These are phyloP conservation scores for Eupithecia tripunctaria DNA, from an alignment of 2,888 invertebrate species.

Conservation along the genomic window DNA sequence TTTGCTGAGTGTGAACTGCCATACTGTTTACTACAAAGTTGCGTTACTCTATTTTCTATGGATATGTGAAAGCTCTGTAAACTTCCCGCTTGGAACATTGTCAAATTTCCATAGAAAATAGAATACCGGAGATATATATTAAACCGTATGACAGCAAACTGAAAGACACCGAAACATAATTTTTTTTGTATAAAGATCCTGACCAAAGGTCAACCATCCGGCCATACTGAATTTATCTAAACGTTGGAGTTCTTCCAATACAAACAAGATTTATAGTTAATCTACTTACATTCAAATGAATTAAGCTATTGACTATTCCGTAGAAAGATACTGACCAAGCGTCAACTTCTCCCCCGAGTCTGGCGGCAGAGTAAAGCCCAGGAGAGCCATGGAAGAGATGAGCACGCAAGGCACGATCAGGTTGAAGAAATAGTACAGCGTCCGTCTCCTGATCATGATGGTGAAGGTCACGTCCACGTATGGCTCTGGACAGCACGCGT, in stretches of 20 bases:
- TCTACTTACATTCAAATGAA: not conserved
- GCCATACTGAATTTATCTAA: not conserved
- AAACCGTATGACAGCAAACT: too few relatives aligned
- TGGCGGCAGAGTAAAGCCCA: slow-evolving; percentile 99
- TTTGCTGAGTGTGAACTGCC: too few relatives aligned
- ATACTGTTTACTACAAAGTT: too few relatives aligned
- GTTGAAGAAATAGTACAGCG: slow-evolving; percentile 99
- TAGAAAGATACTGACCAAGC: slow-evolving; percentile 87
- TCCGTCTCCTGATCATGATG: slow-evolving; percentile 97
- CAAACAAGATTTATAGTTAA: not conserved
- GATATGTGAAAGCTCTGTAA: too few relatives aligned
- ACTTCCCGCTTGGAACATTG: too few relatives aligned
- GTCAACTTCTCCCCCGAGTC: slow-evolving; percentile 98
- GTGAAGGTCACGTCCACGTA: slow-evolving; percentile 98
- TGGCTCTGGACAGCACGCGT: slow-evolving; percentile 97
- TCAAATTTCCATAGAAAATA: too few relatives aligned
- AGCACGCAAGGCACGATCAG: slow-evolving; percentile 99
- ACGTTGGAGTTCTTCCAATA: not conserved
- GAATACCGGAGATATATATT: too few relatives aligned
- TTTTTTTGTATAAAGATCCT: not conserved
- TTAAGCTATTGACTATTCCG: not conserved
- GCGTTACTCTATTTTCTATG: too few relatives aligned
- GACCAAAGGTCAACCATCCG: not conserved
- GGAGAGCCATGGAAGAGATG: slow-evolving; percentile 98
- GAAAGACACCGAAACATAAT: too few relatives aligned